Evolutionary conservation across 2,113 vertebrate genomes (phyloP).

Genomic region (Lethenteron camtschaticum): DNA sequence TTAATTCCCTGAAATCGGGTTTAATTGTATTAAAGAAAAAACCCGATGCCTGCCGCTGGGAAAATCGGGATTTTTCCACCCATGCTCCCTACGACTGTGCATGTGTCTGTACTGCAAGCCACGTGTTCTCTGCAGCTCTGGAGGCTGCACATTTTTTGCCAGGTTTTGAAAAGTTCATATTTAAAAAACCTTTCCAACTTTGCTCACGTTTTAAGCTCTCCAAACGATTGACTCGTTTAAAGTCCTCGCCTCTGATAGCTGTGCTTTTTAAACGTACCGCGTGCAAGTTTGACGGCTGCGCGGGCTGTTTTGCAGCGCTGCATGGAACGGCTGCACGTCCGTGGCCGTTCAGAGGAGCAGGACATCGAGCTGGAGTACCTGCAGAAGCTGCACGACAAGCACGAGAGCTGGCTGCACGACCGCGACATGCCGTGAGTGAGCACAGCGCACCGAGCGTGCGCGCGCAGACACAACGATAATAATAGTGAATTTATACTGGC

Average conservation of each 20-base stretch:
- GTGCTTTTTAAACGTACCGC: conserved; percentile 1
- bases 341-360: conserved; percentile 68
- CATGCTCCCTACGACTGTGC: too few species aligned
- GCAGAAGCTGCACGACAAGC: conserved; percentile 74
- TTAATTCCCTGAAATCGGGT: too few species aligned
- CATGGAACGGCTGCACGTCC: conserved; percentile 42
- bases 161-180: neutral
- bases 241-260: neutral
- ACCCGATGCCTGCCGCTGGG: too few species aligned
- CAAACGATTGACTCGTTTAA: neutral
- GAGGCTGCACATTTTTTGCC: too few species aligned
- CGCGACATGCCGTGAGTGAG: conserved; percentile 39
- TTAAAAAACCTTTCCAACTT: neutral
- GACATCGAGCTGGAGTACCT: conserved; percentile 71
- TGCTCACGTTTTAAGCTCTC: neutral
- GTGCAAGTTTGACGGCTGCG: too few species aligned
- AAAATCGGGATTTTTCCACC: too few species aligned
- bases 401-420: conserved; percentile 75
- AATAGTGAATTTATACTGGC: too few species aligned
- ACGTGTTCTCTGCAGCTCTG: too few species aligned
- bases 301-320: conserved; percentile 33
- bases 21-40: too few species aligned
- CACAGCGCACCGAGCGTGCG: neutral
- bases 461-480: neutral
- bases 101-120: too few species aligned